Conservation (phyloP, 2,888 invertebrate genomes). For the Acleris holmiana region DNA sequence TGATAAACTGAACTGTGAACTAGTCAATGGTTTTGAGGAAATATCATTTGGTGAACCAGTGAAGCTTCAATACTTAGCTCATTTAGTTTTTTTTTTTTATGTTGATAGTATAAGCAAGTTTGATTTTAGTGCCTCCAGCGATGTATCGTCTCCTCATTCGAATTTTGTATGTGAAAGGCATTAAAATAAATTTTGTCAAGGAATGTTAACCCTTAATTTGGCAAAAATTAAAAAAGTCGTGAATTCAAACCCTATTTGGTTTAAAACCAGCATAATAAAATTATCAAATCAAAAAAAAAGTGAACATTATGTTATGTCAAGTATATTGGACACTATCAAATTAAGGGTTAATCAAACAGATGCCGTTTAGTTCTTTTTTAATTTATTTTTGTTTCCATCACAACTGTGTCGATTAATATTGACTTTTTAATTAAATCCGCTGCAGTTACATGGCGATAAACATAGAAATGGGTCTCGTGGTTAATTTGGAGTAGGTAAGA, state of each 20-base stretch:
- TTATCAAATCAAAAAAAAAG: too few species aligned
- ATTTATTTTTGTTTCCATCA: constrained; percentile 40
- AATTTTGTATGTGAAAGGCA: constrained; percentile 49
- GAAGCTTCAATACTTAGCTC: constrained; percentile 65
- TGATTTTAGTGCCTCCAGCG: constrained; percentile 57
- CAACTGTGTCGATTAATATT: constrained; percentile 59
- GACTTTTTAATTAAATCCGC: constrained; percentile 58
- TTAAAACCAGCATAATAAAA: too few species aligned
- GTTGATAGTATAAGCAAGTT: constrained; percentile 51
- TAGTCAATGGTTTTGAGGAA: constrained; percentile 75
- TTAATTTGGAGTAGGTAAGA: too few species aligned
- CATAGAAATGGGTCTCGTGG: too few species aligned
- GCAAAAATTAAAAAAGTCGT: too few species aligned
- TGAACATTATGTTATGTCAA: too few species aligned
- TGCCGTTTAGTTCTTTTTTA: constrained; percentile 34
- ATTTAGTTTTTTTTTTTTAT: constrained; percentile 61
- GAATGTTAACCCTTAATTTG: too few species aligned
- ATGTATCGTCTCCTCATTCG: constrained; percentile 20
- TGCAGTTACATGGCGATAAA: constrained; percentile 24
- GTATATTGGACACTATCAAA: too few species aligned
- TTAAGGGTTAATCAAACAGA: constrained; percentile 57
- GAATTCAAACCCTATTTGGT: too few species aligned
- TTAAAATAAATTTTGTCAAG: constrained; percentile 52
- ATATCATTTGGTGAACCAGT: constrained; percentile 58
- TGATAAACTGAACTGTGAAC: constrained; percentile 58